phyloP scores from a whole-genome alignment of 1,140 invertebrate species.

The Lordiphosa clarofinis region DNA sequence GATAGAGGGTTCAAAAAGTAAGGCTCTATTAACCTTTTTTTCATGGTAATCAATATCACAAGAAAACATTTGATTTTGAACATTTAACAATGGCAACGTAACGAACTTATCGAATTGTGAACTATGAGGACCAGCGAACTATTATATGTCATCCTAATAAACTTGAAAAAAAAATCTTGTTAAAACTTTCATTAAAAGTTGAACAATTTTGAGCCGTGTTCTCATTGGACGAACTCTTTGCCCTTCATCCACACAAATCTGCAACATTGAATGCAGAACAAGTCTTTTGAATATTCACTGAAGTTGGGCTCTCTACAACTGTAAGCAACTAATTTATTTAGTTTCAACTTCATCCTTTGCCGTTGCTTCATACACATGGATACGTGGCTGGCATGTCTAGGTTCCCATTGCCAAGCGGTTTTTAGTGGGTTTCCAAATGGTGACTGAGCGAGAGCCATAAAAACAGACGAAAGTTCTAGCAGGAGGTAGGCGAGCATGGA shows the following conservation, averaged over 20 bases:
- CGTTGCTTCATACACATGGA: conserved; percentile 12
- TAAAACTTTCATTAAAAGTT: too few relatives aligned
- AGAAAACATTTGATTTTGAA: too few relatives aligned
- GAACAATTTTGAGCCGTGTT: too few relatives aligned
- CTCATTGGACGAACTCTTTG: background rate
- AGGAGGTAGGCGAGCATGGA: conserved; percentile 14
- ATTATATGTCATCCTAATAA: too few relatives aligned
- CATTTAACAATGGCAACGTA: too few relatives aligned
- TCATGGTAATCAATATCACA: too few relatives aligned
- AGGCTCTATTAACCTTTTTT: too few relatives aligned
- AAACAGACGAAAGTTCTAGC: conserved; percentile 36
- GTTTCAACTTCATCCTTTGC: conserved; percentile 23
- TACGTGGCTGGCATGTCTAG: conserved; percentile 21
- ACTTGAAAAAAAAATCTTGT: too few relatives aligned
- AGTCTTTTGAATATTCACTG: conserved; percentile 2
- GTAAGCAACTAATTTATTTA: conserved; percentile 41
- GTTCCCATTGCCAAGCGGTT: conserved; percentile 37
- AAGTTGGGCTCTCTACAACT: conserved; percentile 3
- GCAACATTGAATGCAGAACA: background rate
- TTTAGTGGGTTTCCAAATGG: conserved; percentile 68
- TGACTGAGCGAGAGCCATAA: conserved; percentile 34
- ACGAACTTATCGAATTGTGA: too few relatives aligned
- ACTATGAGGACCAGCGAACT: too few relatives aligned
- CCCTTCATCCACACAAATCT: conserved; percentile 1
- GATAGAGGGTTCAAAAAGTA: too few relatives aligned